Evolutionary conservation across 2,797 vertebrate species (phyloP), one percentile per base, ranked within the genome.

Genomic region (Rallus crepitans): DNA sequence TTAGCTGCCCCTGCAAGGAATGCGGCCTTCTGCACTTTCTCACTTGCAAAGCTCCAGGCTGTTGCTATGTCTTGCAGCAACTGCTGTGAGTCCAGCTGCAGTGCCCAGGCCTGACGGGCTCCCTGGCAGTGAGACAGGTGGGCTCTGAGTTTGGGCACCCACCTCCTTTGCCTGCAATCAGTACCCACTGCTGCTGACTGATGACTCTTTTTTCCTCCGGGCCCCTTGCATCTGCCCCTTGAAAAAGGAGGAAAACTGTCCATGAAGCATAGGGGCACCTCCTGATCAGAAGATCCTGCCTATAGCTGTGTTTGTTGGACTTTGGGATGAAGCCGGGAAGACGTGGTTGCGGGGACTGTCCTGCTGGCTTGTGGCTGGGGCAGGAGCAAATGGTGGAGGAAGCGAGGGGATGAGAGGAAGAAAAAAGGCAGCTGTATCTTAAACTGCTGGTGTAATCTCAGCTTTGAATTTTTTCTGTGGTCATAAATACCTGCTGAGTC

Each of bases 401-500:
- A 77, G 33, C 13, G 27, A 20, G 15, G 21, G 25, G 31, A 73
- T 63, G 56, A 77, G 37, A 53, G 33, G 61, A 85, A 45, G 63
- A 42, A 45, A 10, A 39, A 86, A 81, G 20, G n/a, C 2, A 2
- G 52, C 42, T 5, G 0, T 64, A 31, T 69, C 66, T 95, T 56
- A 79, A 90, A 16, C 33, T 5, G 12, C 21, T 33, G 30, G 37
- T 61, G 52, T 59, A 60, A 33, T 72, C 81, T 91, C 19, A 64
- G 37, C 40, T 88, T 76, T 65, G 61, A 80, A 12, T 87, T 85
- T 91, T 86, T 71, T 82, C 73, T 89, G 48, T 92, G 66, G 55
- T 64, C 85, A 24, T 90, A 93, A 94, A 82, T 94, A 90, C 83
- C 68, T 90, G 60, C 59, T 82, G 82, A 95, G 76, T 93, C 63